Percentiles rank a stretch among this genome's conserved stretches.
Conservation (phyloP, 2,113 vertebrate species). For the Prunella fulvescens region DNA sequence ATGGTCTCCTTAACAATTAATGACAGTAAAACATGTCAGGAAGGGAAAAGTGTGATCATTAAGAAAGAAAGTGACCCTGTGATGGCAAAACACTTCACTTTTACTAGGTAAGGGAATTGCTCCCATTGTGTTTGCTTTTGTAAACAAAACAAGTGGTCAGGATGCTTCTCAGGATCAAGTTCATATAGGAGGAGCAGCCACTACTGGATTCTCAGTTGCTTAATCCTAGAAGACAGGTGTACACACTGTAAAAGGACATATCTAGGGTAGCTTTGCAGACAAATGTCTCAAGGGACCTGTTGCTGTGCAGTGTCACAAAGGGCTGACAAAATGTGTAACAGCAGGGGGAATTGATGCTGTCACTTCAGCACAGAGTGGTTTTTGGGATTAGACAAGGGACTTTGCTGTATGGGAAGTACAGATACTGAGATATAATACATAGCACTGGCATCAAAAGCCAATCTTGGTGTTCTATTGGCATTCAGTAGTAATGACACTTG, state of each 20-base stretch:
- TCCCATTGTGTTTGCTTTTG: background rate
- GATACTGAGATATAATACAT: background rate
- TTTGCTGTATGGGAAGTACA: background rate
- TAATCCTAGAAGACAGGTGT: background rate
- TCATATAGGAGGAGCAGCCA: background rate
- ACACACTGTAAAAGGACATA: background rate
- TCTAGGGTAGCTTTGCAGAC: background rate
- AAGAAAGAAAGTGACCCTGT: background rate
- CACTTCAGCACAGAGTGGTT: background rate
- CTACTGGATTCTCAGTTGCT: background rate
- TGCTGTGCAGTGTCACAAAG: background rate
- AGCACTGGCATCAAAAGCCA: background rate
- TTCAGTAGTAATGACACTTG: background rate
- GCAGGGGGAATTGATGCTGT: background rate
- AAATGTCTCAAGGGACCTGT: background rate
- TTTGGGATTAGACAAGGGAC: background rate
- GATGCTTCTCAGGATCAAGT: background rate
- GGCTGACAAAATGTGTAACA: background rate
- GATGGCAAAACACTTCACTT: background rate
- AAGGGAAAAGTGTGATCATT: background rate
- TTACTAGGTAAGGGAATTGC: background rate
- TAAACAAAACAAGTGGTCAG: background rate
- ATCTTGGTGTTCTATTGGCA: background rate
- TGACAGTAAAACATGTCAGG: background rate
- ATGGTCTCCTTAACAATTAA: background rate